These are phyloP conservation scores for Sitophilus oryzae DNA, from an alignment of 1,140 invertebrate species.

Conservation along the genomic window DNA sequence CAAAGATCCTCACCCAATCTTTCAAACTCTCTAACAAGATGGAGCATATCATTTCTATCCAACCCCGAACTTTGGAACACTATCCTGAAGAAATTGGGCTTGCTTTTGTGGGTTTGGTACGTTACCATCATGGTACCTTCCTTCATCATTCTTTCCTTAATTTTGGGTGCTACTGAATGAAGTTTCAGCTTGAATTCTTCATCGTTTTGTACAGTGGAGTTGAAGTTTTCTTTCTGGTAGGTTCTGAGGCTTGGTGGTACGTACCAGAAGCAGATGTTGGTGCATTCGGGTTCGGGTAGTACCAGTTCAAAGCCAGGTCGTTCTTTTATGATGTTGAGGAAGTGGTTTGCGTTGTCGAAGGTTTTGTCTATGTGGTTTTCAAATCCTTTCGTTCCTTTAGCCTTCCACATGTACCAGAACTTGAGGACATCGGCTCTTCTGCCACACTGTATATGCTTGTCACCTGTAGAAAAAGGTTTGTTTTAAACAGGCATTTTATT, in stretches of 20 bases:
- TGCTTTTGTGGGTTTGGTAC: slow-evolving; percentile 76
- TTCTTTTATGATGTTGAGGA: slow-evolving; percentile 60
- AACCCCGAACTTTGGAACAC: slow-evolving; percentile 86
- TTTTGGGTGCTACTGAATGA: slow-evolving; percentile 79
- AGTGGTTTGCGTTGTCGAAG: slow-evolving; percentile 67
- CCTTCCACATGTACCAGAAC: slow-evolving; percentile 98
- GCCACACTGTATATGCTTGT: slow-evolving; percentile 90
- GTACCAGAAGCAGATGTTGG: slow-evolving; percentile 96
- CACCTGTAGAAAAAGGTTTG: slow-evolving; percentile 53
- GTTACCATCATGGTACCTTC: slow-evolving; percentile 92
- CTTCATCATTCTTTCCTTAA: slow-evolving; percentile 93
- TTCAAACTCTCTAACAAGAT: slow-evolving; percentile 83
- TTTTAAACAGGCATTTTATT: neutral
- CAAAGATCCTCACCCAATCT: slow-evolving; percentile 65
- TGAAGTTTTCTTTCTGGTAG: slow-evolving; percentile 28
- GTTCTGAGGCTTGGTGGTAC: slow-evolving; percentile 70
- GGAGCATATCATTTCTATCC: slow-evolving; percentile 73
- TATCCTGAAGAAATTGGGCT: slow-evolving; percentile 90
- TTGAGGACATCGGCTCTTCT: slow-evolving; percentile 91
- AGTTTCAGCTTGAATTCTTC: slow-evolving; percentile 63
- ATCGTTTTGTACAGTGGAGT: slow-evolving; percentile 43
- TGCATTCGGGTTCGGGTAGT: slow-evolving; percentile 77
- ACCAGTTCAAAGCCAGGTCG: slow-evolving; percentile 69
- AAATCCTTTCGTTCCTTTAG: slow-evolving; percentile 78
- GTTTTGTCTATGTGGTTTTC: slow-evolving; percentile 73